Conservation (phyloP, 1,140 invertebrate genomes). For the Hycleus phaleratus region DNA sequence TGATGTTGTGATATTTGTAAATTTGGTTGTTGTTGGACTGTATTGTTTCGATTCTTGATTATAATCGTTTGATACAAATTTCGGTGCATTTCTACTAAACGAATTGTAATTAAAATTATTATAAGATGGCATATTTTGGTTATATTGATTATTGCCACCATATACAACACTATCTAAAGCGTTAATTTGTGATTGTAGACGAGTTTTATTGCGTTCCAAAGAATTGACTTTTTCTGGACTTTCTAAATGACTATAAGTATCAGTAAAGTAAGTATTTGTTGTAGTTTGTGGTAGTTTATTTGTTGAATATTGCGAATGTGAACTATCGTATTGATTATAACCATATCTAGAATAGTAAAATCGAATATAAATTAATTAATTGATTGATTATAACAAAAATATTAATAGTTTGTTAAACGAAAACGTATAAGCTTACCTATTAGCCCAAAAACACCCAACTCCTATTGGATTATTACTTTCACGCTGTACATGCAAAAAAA, state of each 20-base stretch:
- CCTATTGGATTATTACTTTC: constrained; percentile 16
- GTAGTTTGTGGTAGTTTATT: constrained; percentile 1
- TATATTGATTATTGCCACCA: constrained; percentile 27
- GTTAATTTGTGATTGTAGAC: constrained; percentile 27
- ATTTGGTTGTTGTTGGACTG: constrained; percentile 3
- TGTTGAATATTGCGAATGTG: constrained; percentile 14
- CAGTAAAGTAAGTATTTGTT: constrained; percentile 24
- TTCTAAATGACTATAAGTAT: constrained; percentile 34
- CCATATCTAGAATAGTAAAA: constrained; percentile 1
- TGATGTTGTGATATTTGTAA: no score
- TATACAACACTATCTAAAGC: constrained; percentile 32
- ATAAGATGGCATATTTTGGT: constrained; percentile 15
- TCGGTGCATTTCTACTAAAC: constrained; percentile 15
- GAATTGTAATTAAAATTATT: constrained; percentile 2
- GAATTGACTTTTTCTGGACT: constrained; percentile 37
- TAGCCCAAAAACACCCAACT: no score
- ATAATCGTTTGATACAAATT: constrained; percentile 12
- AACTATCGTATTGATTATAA: constrained; percentile 17
- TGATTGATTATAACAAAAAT: no score
- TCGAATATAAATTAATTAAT: no score
- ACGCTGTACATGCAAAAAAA: constrained; percentile 30
- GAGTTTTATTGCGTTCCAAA: constrained; percentile 31
- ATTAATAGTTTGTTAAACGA: background rate
- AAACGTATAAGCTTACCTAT: constrained; percentile 6
- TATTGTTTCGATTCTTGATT: constrained; percentile 8